A percentile compares a stretch with the other conserved stretches of the same genome.
Conservation (phyloP, 2,888 invertebrate species). For the Epiperipatus broadwayi region DNA sequence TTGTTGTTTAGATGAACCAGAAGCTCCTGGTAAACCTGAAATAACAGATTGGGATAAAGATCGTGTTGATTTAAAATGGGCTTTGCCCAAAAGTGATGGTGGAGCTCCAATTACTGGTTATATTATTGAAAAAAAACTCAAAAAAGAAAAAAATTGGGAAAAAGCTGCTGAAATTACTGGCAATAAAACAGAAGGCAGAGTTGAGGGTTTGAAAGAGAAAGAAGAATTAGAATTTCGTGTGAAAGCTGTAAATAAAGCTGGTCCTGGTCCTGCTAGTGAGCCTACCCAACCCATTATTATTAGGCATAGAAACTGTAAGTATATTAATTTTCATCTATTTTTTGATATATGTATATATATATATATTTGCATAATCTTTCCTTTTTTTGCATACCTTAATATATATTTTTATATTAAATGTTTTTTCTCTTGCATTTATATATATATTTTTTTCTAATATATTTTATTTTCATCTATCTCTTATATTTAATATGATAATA, state of each 20-base stretch:
- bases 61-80: constrained; percentile 66
- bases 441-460: too few relatives aligned
- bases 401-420: too few relatives aligned
- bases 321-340: too few relatives aligned
- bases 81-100: constrained; percentile 52
- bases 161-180: constrained; percentile 17
- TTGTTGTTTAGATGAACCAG: constrained; percentile 22
- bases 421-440: too few relatives aligned
- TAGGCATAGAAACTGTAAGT: constrained; percentile 23
- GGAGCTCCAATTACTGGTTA: constrained; percentile 65
- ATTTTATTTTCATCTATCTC: too few relatives aligned
- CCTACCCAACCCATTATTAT: constrained; percentile 24
- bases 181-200: constrained; percentile 19
- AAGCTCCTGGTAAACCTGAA: constrained; percentile 24
- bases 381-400: too few relatives aligned
- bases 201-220: constrained; percentile 31
- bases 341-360: too few relatives aligned
- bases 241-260: constrained; percentile 31
- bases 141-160: constrained; percentile 22
- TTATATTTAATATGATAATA: too few relatives aligned
- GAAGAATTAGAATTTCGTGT: constrained; percentile 32
- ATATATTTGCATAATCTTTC: too few relatives aligned
- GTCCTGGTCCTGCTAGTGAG: constrained; percentile 29
- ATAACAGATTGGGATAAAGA: constrained; percentile 63
- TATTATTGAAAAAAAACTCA: constrained; percentile 54